phyloP scores from a whole-genome alignment of 2,888 invertebrate genomes.

The Platycheirus albimanus region DNA sequence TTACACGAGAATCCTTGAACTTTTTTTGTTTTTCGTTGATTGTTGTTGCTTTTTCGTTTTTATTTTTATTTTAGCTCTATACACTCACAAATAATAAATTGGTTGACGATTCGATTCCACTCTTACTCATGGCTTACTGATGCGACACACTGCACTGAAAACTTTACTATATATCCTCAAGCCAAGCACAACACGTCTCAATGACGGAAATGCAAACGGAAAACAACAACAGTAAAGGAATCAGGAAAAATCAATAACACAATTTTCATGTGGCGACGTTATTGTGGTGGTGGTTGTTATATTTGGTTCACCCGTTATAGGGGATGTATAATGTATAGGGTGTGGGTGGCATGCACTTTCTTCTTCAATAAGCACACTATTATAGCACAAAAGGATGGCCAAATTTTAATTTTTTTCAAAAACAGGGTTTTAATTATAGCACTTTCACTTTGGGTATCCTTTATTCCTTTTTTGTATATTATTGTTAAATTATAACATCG shows the following conservation, averaged over 20 bases:
- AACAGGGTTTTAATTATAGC: background rate
- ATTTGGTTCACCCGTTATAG: background rate
- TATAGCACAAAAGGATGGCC: constrained; percentile 8
- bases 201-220: constrained; percentile 72
- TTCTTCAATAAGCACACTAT: constrained; percentile 20
- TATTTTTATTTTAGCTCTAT: constrained; percentile 20
- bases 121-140: constrained; percentile 25
- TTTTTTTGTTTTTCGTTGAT: constrained; percentile 23
- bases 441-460: constrained; percentile 18
- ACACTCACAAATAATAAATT: constrained; percentile 59
- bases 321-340: constrained; percentile 28
- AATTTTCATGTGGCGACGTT: constrained; percentile 59
- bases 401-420: constrained; percentile 21
- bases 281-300: constrained; percentile 22
- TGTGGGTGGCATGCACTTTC: constrained; percentile 73
- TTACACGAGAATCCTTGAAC: constrained; percentile 67
- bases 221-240: constrained; percentile 60
- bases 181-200: constrained; percentile 42
- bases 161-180: background rate
- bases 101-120: constrained; percentile 58
- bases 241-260: constrained; percentile 73
- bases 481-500: background rate
- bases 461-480: too few species aligned
- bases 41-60: constrained; percentile 19
- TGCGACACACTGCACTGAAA: constrained; percentile 21